phyloP scores from a whole-genome alignment of 2,113 vertebrate genomes.

The Jacana jacana region DNA sequence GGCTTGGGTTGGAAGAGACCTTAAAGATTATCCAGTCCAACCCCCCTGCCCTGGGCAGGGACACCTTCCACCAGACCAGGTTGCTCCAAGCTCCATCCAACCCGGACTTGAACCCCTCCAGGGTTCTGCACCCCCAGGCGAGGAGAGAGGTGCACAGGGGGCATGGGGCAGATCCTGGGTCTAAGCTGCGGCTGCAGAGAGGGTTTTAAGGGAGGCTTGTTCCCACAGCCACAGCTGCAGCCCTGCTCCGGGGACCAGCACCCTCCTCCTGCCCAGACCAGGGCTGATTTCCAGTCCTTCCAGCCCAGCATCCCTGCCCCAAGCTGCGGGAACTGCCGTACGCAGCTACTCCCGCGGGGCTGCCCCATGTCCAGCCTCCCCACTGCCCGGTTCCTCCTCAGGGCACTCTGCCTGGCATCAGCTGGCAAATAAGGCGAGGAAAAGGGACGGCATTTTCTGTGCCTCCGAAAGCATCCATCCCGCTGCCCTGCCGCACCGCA shows the following conservation, averaged over 20 bases:
- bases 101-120: too few species aligned
- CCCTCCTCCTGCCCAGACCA: not conserved
- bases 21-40: too few species aligned
- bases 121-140: accelerated
- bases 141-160: not conserved
- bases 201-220: not conserved
- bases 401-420: not conserved
- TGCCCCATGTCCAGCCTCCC: not conserved
- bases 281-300: not conserved
- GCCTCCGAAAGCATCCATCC: not conserved
- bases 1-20: too few species aligned
- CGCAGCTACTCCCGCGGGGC: accelerated
- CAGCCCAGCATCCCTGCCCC: not conserved
- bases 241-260: not conserved
- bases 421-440: accelerated
- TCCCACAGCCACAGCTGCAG: not conserved
- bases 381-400: accelerated
- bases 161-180: accelerated
- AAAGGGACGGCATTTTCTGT: not conserved
- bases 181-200: not conserved
- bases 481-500: not conserved
- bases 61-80: too few species aligned
- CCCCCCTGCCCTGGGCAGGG: too few species aligned
- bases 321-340: not conserved
- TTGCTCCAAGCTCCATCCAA: too few species aligned